Conservation (phyloP, 1,140 invertebrate genomes). For the Eulimnadia texana region DNA sequence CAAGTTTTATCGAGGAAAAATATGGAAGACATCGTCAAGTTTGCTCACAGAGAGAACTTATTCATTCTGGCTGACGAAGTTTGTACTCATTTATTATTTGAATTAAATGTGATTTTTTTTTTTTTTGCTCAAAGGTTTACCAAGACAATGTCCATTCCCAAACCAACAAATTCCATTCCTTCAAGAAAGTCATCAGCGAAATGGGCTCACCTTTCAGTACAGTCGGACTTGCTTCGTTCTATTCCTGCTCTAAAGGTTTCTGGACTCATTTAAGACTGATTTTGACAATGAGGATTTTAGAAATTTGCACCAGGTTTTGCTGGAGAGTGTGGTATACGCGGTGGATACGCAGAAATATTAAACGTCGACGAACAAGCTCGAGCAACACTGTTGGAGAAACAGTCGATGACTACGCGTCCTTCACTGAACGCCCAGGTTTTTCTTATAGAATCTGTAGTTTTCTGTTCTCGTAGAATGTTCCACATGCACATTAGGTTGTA, state of each 20-base stretch:
- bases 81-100: too few species aligned
- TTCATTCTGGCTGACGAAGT: constrained; percentile 91
- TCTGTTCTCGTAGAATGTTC: constrained; percentile 9
- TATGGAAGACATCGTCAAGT: constrained; percentile 82
- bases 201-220: constrained; percentile 69
- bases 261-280: background rate
- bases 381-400: constrained; percentile 69
- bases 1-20: constrained; percentile 76
- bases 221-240: constrained; percentile 86
- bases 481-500: constrained; percentile 49
- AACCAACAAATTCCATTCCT: constrained; percentile 74
- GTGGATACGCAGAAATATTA: constrained; percentile 81
- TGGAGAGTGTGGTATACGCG: constrained; percentile 85
- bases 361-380: constrained; percentile 74
- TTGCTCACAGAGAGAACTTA: constrained; percentile 72
- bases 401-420: constrained; percentile 88
- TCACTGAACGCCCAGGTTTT: background rate
- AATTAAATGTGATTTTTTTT: background rate
- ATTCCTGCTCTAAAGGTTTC: constrained; percentile 86
- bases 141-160: constrained; percentile 92
- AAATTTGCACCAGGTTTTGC: constrained; percentile 36
- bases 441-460: background rate
- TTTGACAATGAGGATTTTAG: background rate
- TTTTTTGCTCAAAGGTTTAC: constrained; percentile 43
- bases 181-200: constrained; percentile 81